These are phyloP conservation scores for Caretta caretta DNA, from an alignment of 2,113 vertebrate species.

Conservation along the genomic window DNA sequence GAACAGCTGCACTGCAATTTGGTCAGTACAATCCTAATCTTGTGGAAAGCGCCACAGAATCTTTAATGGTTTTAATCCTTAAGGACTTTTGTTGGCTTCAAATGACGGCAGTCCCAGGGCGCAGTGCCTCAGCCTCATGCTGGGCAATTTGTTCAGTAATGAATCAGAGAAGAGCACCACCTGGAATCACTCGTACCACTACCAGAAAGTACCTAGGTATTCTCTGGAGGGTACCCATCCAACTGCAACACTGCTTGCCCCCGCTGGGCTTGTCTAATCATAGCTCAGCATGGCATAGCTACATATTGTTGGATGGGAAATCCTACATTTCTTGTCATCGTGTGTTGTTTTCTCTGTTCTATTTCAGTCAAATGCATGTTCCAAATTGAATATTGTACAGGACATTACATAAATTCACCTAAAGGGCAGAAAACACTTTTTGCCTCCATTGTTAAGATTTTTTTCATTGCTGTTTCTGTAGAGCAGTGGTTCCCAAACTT, in stretches of 20 bases:
- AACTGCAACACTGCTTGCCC: not conserved
- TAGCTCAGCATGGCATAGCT: not conserved
- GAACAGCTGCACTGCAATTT: accelerated
- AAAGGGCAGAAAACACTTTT: not conserved
- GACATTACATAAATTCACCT: not conserved
- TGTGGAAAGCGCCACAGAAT: not conserved
- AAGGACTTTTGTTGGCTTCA: not conserved
- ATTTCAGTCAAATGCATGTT: not conserved
- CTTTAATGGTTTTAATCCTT: not conserved
- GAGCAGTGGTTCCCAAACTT: too few species aligned
- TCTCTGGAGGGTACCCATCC: not conserved
- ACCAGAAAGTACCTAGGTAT: not conserved
- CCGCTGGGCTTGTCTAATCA: not conserved
- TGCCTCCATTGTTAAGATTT: not conserved
- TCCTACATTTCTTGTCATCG: not conserved
- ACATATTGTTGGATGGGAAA: not conserved
- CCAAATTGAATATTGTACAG: not conserved
- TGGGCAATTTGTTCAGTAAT: not conserved
- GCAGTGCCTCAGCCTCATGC: not conserved
- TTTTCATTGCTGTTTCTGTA: not conserved
- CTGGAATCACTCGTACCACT: not conserved
- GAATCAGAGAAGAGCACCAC: not conserved
- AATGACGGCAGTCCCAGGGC: not conserved
- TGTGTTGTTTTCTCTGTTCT: not conserved
- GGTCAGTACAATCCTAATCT: accelerated